Conservation (phyloP, 2,113 vertebrate genomes). For the Peromyscus polionotus region DNA sequence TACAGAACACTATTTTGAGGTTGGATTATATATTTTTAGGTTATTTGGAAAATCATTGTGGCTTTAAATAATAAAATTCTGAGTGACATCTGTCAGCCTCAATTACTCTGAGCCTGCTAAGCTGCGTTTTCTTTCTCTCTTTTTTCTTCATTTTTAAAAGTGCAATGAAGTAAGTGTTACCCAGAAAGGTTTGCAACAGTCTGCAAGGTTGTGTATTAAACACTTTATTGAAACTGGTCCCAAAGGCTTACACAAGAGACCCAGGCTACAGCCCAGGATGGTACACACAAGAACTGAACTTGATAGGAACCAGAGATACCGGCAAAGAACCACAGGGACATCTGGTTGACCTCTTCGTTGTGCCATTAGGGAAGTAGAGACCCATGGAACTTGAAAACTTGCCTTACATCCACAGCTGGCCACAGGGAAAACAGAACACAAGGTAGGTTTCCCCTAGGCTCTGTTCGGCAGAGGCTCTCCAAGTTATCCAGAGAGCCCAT, state of each 20-base stretch:
- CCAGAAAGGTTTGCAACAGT: conserved; percentile 48
- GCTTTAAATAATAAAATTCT: conserved; percentile 76
- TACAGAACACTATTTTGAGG: conserved; percentile 72
- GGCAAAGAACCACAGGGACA: not conserved
- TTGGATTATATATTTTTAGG: conserved; percentile 56
- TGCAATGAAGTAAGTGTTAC: conserved; percentile 82
- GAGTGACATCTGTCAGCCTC: conserved; percentile 44
- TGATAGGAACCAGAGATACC: too few species aligned
- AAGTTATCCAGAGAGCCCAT: not conserved
- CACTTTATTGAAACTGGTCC: conserved; percentile 60
- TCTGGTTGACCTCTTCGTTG: conserved; percentile 45
- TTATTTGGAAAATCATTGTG: conserved; percentile 69
- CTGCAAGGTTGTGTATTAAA: conserved; percentile 73
- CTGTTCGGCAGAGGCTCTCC: not conserved
- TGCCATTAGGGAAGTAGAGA: not conserved
- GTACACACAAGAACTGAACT: not conserved
- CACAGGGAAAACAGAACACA: not conserved
- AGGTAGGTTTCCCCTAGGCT: not conserved
- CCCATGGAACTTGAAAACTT: not conserved
- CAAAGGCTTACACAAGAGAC: conserved; percentile 50
- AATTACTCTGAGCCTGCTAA: not conserved
- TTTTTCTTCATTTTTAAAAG: conserved; percentile 66
- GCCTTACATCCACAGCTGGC: not conserved
- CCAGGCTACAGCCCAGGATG: not conserved
- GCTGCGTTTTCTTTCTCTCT: conserved; percentile 27